Evolutionary conservation across 2,113 vertebrate genomes (phyloP).

Genomic region (Colaptes auratus): DNA sequence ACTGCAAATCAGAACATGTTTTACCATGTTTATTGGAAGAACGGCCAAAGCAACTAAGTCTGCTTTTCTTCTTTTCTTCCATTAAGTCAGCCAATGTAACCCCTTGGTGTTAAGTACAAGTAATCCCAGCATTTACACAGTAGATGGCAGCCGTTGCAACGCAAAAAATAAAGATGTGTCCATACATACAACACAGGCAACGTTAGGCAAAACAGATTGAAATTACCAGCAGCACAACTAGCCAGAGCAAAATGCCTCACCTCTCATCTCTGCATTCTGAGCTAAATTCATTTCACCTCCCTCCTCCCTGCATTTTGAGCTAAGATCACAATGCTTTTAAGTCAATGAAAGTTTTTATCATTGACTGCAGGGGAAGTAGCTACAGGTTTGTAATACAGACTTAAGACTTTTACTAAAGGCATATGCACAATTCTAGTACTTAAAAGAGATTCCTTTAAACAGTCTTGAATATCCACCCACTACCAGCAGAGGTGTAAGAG

Average conservation of each 20-base stretch:
- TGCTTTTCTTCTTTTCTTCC: slow-evolving; percentile 96
- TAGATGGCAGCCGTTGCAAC: slow-evolving; percentile 86
- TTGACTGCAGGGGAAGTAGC: background rate
- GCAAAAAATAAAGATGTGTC: slow-evolving; percentile 59
- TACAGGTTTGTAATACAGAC: background rate
- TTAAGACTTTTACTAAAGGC: background rate
- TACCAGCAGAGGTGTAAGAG: background rate
- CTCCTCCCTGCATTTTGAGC: background rate
- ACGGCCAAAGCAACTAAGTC: slow-evolving; percentile 93
- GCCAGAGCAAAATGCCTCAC: background rate
- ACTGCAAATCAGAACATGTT: slow-evolving; percentile 78
- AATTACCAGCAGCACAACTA: background rate
- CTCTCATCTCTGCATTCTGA: background rate
- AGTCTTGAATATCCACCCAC: background rate
- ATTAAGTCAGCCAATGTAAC: slow-evolving; percentile 95
- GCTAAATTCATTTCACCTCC: background rate
- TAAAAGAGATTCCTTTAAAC: background rate
- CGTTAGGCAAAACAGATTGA: slow-evolving; percentile 6
- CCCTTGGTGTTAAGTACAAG: slow-evolving; percentile 90
- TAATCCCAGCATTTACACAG: slow-evolving; percentile 87
- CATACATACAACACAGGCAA: slow-evolving; percentile 43
- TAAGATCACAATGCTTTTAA: background rate
- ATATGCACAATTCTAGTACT: background rate
- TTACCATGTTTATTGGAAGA: slow-evolving; percentile 96
- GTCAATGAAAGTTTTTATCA: background rate